A percentile compares a stretch with the other conserved stretches of the same genome.
Evolutionary conservation across 2,113 vertebrate species (phyloP).

Genomic region (Etheostoma spectabile): DNA sequence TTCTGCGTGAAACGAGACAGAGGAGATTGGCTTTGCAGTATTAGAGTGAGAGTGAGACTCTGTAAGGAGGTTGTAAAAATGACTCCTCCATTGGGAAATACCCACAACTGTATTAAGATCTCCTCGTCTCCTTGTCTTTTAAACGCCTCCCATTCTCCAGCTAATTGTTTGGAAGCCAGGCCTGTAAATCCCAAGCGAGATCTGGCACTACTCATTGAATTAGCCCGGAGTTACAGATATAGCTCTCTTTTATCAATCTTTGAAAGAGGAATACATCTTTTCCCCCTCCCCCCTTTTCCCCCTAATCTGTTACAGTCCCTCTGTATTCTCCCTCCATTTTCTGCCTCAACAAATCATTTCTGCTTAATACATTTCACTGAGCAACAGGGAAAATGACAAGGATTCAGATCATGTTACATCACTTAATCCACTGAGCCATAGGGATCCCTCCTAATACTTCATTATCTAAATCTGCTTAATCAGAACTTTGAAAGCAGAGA

Average conservation of each 20-base stretch:
- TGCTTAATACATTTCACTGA: conserved; percentile 56
- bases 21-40: conserved; percentile 72
- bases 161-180: conserved; percentile 83
- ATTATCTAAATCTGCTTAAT: conserved; percentile 63
- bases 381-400: conserved; percentile 65
- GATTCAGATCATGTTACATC: conserved; percentile 72
- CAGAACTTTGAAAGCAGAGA: conserved; percentile 25
- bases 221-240: conserved; percentile 79
- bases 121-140: conserved; percentile 77
- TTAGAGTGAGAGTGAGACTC: conserved; percentile 59
- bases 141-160: conserved; percentile 78
- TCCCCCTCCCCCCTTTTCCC: conserved; percentile 17
- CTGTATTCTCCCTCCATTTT: conserved; percentile 45
- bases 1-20: conserved; percentile 69
- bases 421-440: conserved; percentile 69
- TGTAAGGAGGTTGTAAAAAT: conserved; percentile 78
- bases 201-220: conserved; percentile 74
- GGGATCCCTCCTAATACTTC: conserved; percentile 57
- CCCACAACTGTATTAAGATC: conserved; percentile 80
- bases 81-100: conserved; percentile 80
- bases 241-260: conserved; percentile 80
- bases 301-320: conserved; percentile 46
- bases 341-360: conserved; percentile 55
- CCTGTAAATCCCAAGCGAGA: conserved; percentile 75
- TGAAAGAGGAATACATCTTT: conserved; percentile 69